phyloP scores from a whole-genome alignment of 2,797 vertebrate species.

The Sarcophilus harrisii region DNA sequence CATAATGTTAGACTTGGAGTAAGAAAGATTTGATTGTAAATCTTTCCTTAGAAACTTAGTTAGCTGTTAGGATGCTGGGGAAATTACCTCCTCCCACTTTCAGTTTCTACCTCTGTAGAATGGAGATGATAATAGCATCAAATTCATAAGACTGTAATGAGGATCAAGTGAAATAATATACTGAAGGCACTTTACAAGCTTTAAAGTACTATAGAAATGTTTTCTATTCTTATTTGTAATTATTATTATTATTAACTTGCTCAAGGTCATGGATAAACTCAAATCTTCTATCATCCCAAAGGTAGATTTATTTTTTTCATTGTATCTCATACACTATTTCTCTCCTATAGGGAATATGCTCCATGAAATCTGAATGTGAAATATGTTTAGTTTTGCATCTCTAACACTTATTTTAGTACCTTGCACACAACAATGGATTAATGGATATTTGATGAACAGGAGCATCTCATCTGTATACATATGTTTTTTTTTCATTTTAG shows the following conservation, averaged over 20 bases:
- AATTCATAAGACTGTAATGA: background rate
- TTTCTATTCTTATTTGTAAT: background rate
- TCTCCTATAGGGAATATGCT: background rate
- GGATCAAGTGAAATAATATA: background rate
- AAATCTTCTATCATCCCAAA: background rate
- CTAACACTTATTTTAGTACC: background rate
- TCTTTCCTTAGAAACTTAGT: background rate
- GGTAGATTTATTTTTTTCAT: background rate
- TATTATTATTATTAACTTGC: background rate
- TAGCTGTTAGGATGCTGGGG: background rate
- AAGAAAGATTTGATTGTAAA: background rate
- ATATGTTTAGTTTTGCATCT: background rate
- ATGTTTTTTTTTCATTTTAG: background rate
- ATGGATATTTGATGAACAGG: background rate
- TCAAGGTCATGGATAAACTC: background rate
- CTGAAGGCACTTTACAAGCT: background rate
- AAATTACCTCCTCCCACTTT: background rate
- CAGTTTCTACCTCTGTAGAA: background rate
- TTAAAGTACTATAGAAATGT: background rate
- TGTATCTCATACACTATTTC: background rate
- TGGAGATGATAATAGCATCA: background rate
- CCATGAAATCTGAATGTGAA: background rate
- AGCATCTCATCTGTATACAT: background rate
- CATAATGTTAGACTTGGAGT: background rate
- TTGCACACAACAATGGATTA: background rate